Conservation (phyloP, 1,140 invertebrate genomes). For the Vanessa atalanta region DNA sequence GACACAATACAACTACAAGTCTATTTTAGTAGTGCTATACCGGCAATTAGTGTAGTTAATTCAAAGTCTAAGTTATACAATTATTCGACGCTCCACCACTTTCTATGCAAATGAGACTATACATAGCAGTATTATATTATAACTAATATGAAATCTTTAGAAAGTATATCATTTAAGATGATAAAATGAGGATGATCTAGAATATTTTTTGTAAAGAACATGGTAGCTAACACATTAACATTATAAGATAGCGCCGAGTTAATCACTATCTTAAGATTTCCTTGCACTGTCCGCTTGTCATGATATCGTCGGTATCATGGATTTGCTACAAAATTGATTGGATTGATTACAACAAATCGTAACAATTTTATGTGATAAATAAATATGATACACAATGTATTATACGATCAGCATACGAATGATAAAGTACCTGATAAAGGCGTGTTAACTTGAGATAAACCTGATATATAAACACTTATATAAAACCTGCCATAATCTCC, state of each 20-base stretch:
- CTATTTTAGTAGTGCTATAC: constrained; percentile 58
- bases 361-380: constrained; percentile 54
- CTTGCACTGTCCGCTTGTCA: constrained; percentile 32
- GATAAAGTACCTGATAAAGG: constrained; percentile 38
- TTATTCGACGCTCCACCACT: constrained; percentile 29
- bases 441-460: constrained; percentile 35
- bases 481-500: constrained; percentile 15
- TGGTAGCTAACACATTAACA: constrained; percentile 30
- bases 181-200: neutral
- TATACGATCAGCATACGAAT: constrained; percentile 36
- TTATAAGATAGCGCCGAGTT: constrained; percentile 24
- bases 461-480: constrained; percentile 32
- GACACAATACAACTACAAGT: constrained; percentile 59
- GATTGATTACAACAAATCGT: constrained; percentile 53
- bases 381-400: constrained; percentile 42
- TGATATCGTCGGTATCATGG: constrained; percentile 39
- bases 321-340: constrained; percentile 52
- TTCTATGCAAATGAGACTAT: constrained; percentile 32
- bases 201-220: constrained; percentile 9
- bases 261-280: constrained; percentile 35
- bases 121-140: constrained; percentile 3
- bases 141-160: neutral
- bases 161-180: neutral
- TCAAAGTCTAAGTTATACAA: constrained; percentile 50
- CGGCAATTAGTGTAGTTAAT: constrained; percentile 65